A percentile compares a stretch with the other conserved stretches of the same genome.
Conservation (phyloP, 53 echinoderm and acorn worm species). For the Glandiceps talaboti region DNA sequence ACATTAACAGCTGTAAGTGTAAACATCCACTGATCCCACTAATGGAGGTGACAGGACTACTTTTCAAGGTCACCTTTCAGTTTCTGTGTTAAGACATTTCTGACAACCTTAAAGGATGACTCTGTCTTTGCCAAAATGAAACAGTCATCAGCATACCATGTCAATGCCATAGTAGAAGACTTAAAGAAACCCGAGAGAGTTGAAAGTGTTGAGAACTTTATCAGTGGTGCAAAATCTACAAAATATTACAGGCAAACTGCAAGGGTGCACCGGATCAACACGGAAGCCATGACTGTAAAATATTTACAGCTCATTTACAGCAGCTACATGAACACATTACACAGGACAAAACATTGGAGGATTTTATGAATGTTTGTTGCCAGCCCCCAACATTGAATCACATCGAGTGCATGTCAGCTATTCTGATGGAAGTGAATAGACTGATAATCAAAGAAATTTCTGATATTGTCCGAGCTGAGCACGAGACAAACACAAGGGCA, state of each 20-base stretch:
- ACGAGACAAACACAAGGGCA: background rate
- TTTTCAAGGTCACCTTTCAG: background rate
- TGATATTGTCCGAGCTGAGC: background rate
- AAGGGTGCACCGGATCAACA: background rate
- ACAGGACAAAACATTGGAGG: background rate
- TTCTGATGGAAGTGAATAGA: background rate
- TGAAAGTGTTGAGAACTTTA: no score
- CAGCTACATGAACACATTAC: background rate
- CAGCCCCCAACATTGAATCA: background rate
- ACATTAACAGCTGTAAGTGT: no score
- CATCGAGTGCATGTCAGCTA: background rate
- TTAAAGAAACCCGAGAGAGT: background rate
- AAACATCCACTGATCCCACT: no score
- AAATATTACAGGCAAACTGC: background rate
- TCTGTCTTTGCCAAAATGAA: background rate
- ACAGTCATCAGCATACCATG: background rate
- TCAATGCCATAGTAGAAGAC: background rate
- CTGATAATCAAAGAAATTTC: background rate
- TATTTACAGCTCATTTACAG: background rate
- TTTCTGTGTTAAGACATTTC: background rate
- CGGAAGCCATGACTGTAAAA: background rate
- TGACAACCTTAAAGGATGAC: background rate
- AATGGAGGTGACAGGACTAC: no score
- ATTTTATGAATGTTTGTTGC: background rate
- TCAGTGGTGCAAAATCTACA: background rate